These are phyloP conservation scores for Thoracochromis brauschi DNA, from an alignment of 2,113 vertebrate genomes.

Conservation along the genomic window DNA sequence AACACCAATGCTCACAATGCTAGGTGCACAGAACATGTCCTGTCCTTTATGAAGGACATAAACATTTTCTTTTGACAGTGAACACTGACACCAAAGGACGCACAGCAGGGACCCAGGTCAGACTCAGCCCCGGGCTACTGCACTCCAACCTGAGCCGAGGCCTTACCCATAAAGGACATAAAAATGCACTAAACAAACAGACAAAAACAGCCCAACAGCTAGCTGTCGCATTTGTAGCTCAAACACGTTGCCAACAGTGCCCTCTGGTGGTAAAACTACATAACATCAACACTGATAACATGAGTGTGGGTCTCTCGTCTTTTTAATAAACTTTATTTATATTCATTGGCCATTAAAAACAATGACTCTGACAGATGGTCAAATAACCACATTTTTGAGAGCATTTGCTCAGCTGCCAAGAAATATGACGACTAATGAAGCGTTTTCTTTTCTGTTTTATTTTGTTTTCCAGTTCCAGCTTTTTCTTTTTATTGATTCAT, in stretches of 20 bases:
- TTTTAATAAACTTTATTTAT: background rate
- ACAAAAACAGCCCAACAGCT: background rate
- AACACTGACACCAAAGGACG: background rate
- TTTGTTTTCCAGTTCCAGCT: background rate
- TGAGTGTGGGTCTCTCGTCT: background rate
- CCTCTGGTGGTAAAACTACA: background rate
- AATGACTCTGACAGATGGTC: background rate
- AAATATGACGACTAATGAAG: rapidly evolving
- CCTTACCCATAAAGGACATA: background rate
- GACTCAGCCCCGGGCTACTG: background rate
- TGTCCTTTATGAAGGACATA: constrained; percentile 16
- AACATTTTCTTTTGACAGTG: constrained; percentile 4
- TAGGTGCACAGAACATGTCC: background rate
- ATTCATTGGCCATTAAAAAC: background rate
- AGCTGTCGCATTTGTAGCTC: background rate
- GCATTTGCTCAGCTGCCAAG: background rate
- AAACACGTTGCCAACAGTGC: background rate
- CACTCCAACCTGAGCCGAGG: background rate
- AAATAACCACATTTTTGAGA: background rate
- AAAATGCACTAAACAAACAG: background rate
- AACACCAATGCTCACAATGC: background rate
- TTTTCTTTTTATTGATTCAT: background rate
- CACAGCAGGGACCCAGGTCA: background rate
- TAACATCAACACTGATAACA: background rate
- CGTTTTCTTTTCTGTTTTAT: rapidly evolving